Evolutionary conservation across 2,113 vertebrate species (phyloP), one percentile per base, ranked within the genome.

Genomic region (Seriola dumerili): DNA sequence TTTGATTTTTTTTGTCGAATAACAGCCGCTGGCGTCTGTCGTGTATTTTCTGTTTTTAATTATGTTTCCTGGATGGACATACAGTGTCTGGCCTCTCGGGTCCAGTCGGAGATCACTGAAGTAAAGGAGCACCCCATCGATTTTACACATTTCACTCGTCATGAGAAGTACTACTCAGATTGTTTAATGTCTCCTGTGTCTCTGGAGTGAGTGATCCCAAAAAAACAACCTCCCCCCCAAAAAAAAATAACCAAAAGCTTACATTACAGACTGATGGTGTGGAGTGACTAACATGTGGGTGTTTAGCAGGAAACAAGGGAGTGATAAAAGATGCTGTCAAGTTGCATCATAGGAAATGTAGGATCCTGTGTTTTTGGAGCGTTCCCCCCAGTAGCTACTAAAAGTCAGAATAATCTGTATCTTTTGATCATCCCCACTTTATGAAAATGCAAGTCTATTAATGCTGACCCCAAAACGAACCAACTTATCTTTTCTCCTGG

Each of bases 1-100:
- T 59, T 59, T 54, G 55, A 21, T 44, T 36, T 17, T 29, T 29
- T 72, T 5, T 17, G 32, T 9, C 19, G 34, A 25, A 11, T 12
- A 62, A 68, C 70, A 62, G 66, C 76, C 79, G 62, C 44, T 64
- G 23, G 57, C n/a, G 23, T 48, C 25, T 38, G 69, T 50, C 44
- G 44, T 3, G 12, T n/a, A 23, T 19, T 40, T 64, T 58, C 3
- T 55, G 48, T 70, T 59, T 16, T 59, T 29, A 2, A 50, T 6
- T 3, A 66, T 36, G n/a, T 70, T 57, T 48, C 62, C 42, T 36
- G 40, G 16, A 48, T 29, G 29, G 52, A 38, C 3, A 1, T 8
- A 23, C 9, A 29, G 40, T n/a, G 38, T 70, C 48, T 69, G 36
- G 11, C 29, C 52, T 25, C 68, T 52, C 21, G 2, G 19, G 19